Base-by-base conservation (phyloP, 2,888 invertebrate species). In the Amphipyra tragopoginis region DNA sequence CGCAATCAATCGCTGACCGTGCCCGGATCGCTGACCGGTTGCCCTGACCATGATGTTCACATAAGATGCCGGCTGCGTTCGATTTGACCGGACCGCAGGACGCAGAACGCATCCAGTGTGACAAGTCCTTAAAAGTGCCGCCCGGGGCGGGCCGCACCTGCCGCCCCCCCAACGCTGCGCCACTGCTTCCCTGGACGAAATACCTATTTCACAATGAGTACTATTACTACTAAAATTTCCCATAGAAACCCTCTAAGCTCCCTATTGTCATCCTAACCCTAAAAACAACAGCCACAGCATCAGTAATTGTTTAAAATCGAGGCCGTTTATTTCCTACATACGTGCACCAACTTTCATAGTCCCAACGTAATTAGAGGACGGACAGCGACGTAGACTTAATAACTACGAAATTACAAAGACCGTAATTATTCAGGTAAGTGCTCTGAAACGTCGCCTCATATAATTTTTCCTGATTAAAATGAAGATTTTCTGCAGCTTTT, bases 371-470 rank as follows among this genome's bases (percentile, higher is more conserved):
- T 77, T 65, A 71, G 39, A 69, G 57, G 65, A 21, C 33, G 54
- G 52, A 49, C 61, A 59, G 58, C 40, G 39, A 15, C 59, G 40
- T 39, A 58, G 47, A 44, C 49, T 63, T 65, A 68, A 65, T 72
- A 71, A 75, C 64, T 75, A 69, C 47, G 65, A 73, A 75, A 72
- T 80, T 74, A 68, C 75, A 64, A 54, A 59, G 57, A 59, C 72
- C 55, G 68, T 76, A 79, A 82, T 81, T 81, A 77, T 76, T 59
- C 55, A 63, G 66, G 72, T 64, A 74, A 77, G 72, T 75, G 69
- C 61, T 50, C 38, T 51, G 55, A 39, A 65, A 56, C 39, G 44
- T 40, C 56, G 58, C 40, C 45, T 43, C 54, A 40, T 63, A 53
- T 64, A 63, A 45, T 63, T 76, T 72, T 75, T 60, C 47, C 44